Evolutionary conservation across 2,888 invertebrate species (phyloP).

Genomic region (Apeira syringaria): DNA sequence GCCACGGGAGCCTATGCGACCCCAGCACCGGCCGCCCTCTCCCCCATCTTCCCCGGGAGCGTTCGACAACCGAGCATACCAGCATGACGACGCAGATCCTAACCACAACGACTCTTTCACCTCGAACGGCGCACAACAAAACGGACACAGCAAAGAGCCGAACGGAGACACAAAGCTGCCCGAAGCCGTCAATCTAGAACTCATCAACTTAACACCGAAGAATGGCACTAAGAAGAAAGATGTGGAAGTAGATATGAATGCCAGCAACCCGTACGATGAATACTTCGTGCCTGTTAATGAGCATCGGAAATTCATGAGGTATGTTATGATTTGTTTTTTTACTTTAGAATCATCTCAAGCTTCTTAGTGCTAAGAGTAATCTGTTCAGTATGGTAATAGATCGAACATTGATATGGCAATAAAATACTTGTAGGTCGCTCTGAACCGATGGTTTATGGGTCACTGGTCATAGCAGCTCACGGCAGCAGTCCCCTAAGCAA

Average conservation of each 20-base stretch:
- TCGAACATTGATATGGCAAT: no score
- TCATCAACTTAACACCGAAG: conserved; percentile 88
- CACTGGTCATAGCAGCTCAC: no score
- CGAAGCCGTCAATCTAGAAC: conserved; percentile 91
- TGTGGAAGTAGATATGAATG: conserved; percentile 85
- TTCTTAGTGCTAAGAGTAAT: no score
- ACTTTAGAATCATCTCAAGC: no score
- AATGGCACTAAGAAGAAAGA: conserved; percentile 87
- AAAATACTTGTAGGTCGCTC: no score
- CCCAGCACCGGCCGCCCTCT: conserved; percentile 71
- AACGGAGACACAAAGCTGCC: conserved; percentile 73
- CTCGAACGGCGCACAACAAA: conserved; percentile 58
- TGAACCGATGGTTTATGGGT: no score
- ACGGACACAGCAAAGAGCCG: conserved; percentile 61
- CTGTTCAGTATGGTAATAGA: no score
- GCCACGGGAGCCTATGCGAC: conserved; percentile 79
- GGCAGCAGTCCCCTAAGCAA: no score
- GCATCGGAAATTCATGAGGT: conserved; percentile 94
- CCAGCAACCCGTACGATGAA: conserved; percentile 90
- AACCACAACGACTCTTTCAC: conserved; percentile 81
- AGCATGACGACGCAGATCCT: conserved; percentile 67
- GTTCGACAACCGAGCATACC: conserved; percentile 77
- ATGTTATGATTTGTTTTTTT: conserved; percentile 42
- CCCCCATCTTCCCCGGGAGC: conserved; percentile 62
- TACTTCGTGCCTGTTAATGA: conserved; percentile 94